Evolutionary conservation across 2,113 vertebrate genomes (phyloP), one percentile per base, ranked within the genome.

Genomic region (Gallinago undulata): DNA sequence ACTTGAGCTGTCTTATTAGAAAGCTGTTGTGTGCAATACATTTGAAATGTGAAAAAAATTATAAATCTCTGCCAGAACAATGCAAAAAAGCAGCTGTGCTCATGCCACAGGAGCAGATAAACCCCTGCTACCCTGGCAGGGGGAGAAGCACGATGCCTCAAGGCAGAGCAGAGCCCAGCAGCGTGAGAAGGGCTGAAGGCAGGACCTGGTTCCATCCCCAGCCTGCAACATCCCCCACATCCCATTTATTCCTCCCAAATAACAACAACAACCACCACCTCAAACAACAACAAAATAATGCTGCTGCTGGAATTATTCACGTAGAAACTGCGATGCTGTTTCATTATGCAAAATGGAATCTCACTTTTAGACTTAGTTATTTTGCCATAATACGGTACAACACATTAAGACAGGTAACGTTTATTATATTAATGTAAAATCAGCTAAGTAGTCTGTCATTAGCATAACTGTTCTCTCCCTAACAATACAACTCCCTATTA

Each of bases 351-450:
- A 97, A 97, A 96, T 62, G 93, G 96, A 96, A 97, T 97, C 97
- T 97, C 94, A 89, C 97, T 97, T 97, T 97, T 70, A 96, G 96
- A 93, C 93, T 97, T 89, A 47, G 90, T 82, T 98, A 76, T 97
- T 97, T 96, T 96, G 94, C 97, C 89, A 84, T 83, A 97, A 98
- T 83, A 94, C 93, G 87, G 80, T 76, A 93, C 83, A 96, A 97
- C 79, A 93, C 97, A 97, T 94, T 89, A 97, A 95, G 94, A 94
- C 97, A 98, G 97, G 98, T 97, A 98, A 97, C 95, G 97, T 97
- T 98, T 98, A 97, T 98, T 97, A 94, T 96, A 98, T 98, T 98
- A 98, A 98, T 96, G 97, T 97, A 98, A 97, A 98, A 98, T 96
- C 97, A 97, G 96, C 96, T 97, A 98, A 98, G 97, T 94, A 97